Evolutionary conservation across 2,888 invertebrate species (phyloP), one percentile per base, ranked within the genome.

Genomic region (Nomada fabriciana): DNA sequence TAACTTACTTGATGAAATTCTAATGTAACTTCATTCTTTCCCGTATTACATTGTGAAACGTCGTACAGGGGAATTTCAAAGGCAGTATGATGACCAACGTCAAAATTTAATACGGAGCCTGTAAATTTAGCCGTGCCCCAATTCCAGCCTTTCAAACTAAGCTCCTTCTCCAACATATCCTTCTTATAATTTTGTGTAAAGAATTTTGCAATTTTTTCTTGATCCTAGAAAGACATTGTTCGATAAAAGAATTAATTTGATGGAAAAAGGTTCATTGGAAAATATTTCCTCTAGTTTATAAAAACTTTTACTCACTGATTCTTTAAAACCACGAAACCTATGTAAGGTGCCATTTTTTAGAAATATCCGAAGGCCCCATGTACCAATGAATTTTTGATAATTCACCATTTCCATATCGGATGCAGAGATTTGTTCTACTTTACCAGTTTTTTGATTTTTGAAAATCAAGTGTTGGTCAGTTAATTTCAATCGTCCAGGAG

Each of bases 81-180:
- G 0, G 98, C 98, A 18, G 97, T 97, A 88, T 97, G 96, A 47
- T 95, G 95, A 3, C 97, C 97, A 59, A 98, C 96, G 92, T 98
- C 98, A 91, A 97, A 98, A 91, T 97, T 97, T 0, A 98, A 94
- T 0, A 97, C 96, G 0, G 98, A 97, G 3, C 98, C 99, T 89
- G 96, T 96, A 92, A 99, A 99, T 89, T 98, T 97, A 0, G 98
- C 98, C 0, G 98, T 97, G 43, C 99, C 99, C 98, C 99, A 99
- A 94, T 99, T 99, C 99, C 99, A 99, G 0, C 99, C 99, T 93
- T 98, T 99, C 1, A 99, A 95, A 84, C 98, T 98, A 71, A 98
- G 94, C 91, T 99, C 99, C 90, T 98, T 98, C 90, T 98, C 98
- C 64, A 98, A 94, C 96, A 99, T 96, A 77, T 98, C 97, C 88